Percentiles rank a stretch among this genome's conserved stretches.
Conservation (phyloP, 2,888 invertebrate genomes). For the Pycnomerus fuliginosus region DNA sequence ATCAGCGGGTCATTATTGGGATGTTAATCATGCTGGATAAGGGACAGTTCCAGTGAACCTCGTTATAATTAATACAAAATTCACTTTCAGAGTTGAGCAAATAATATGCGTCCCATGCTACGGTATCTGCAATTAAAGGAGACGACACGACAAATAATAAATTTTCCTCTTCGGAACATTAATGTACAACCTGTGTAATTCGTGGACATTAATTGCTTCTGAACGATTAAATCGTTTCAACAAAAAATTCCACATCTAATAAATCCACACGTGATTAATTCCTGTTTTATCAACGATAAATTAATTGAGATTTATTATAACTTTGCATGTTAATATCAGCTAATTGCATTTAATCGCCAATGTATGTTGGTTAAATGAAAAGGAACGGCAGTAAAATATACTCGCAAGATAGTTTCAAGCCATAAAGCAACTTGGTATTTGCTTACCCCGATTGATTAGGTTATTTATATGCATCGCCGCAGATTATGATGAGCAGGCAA, state of each 20-base stretch:
- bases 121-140: too few relatives aligned
- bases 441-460: conserved; percentile 14
- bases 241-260: conserved; percentile 12
- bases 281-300: conserved; percentile 23
- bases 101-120: too few relatives aligned
- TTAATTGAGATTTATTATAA: conserved; percentile 35
- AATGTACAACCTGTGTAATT: conserved; percentile 12
- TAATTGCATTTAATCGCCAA: conserved; percentile 36
- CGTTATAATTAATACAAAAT: too few relatives aligned
- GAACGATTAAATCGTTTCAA: conserved; percentile 9
- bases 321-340: conserved; percentile 33
- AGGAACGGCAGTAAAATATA: conserved; percentile 26
- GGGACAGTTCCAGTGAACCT: too few relatives aligned
- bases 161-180: conserved; percentile 6
- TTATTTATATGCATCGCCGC: conserved; percentile 22
- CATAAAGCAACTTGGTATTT: conserved; percentile 11
- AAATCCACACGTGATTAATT: conserved; percentile 13
- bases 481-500: too few relatives aligned
- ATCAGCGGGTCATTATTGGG: conserved; percentile 28
- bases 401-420: conserved; percentile 10
- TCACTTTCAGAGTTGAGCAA: too few relatives aligned
- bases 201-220: conserved; percentile 11
- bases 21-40: too few relatives aligned
- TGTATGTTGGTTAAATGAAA: conserved; percentile 32
- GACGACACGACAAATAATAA: conserved; percentile 12